Evolutionary conservation across 2,113 vertebrate genomes (phyloP).

Genomic region (Channa maculata): DNA sequence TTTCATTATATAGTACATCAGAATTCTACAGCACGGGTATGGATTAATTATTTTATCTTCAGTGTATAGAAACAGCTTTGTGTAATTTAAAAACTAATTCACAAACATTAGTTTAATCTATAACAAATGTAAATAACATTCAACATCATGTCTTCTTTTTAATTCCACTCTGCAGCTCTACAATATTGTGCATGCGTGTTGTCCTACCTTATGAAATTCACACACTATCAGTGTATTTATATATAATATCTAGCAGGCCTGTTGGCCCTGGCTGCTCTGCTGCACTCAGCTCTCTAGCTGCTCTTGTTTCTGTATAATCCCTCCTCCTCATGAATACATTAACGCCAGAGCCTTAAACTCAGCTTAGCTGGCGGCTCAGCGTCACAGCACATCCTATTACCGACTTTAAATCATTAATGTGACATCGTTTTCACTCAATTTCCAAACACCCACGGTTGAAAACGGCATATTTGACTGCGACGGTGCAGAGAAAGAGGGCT

Average conservation of each 20-base stretch:
- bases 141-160: neutral
- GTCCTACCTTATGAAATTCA: slow-evolving; percentile 28
- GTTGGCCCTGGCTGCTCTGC: slow-evolving; percentile 72
- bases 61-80: neutral
- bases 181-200: neutral
- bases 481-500: slow-evolving; percentile 42
- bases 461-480: slow-evolving; percentile 71
- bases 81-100: neutral
- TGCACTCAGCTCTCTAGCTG: slow-evolving; percentile 75
- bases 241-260: slow-evolving; percentile 68
- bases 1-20: too few relatives aligned
- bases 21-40: too few relatives aligned
- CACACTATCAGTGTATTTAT: slow-evolving; percentile 49
- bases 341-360: slow-evolving; percentile 81
- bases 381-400: slow-evolving; percentile 88
- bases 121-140: neutral
- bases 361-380: slow-evolving; percentile 84
- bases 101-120: neutral
- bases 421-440: slow-evolving; percentile 85
- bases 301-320: slow-evolving; percentile 83
- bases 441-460: slow-evolving; percentile 83
- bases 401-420: slow-evolving; percentile 88
- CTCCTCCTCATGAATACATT: slow-evolving; percentile 88
- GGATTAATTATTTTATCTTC: neutral
- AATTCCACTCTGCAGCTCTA: neutral